These are phyloP conservation scores for Monarcha castaneiventris DNA, from an alignment of 2,113 vertebrate species.

Conservation along the genomic window DNA sequence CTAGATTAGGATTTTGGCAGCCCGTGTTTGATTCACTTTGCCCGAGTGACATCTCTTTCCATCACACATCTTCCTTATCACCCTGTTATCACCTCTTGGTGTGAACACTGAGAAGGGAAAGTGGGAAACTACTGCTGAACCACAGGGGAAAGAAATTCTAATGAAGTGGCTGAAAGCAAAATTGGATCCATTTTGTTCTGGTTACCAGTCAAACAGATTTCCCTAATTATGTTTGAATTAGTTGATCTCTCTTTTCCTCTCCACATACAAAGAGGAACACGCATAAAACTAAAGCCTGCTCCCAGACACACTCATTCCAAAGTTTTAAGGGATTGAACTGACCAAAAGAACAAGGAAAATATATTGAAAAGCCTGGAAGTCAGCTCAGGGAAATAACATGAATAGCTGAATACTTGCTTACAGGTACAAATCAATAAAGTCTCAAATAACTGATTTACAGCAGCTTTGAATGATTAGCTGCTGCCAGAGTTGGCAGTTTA, in stretches of 20 bases:
- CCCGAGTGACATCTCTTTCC: neutral
- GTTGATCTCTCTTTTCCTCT: neutral
- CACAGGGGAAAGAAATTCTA: neutral
- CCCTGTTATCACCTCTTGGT: neutral
- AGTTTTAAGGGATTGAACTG: neutral
- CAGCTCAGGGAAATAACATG: neutral
- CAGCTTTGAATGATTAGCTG: neutral
- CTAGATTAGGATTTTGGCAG: neutral
- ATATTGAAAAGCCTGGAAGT: neutral
- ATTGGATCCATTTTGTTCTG: neutral
- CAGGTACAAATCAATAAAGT: neutral
- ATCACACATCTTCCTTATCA: neutral
- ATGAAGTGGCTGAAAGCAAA: neutral
- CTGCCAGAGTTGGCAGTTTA: neutral
- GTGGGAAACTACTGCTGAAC: neutral
- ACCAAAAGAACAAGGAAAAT: neutral
- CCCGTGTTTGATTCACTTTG: neutral
- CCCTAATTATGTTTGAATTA: neutral
- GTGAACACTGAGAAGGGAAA: neutral
- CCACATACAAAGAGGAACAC: neutral
- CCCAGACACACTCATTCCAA: neutral
- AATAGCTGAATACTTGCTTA: neutral
- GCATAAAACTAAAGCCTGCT: neutral
- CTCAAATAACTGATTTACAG: neutral
- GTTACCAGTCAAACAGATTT: neutral